Base-by-base conservation (phyloP, 1,140 invertebrate genomes). In the Monomorium pharaonis region DNA sequence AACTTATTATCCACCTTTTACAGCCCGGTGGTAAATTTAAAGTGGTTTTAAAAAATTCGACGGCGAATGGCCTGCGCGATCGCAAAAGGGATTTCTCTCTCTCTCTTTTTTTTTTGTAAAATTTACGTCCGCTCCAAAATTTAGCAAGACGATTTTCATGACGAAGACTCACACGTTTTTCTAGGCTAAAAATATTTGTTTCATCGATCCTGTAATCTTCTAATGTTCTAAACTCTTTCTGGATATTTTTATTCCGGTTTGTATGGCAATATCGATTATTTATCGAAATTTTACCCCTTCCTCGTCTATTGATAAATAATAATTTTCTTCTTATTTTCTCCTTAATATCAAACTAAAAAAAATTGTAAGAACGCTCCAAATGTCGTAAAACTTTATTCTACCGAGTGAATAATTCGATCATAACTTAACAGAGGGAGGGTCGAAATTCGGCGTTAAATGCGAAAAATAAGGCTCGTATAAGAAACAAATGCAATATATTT, bases 1-100 rank as follows among this genome's bases (percentile, higher is more conserved):
- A 92, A 92, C 91, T 92, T 92, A 92, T 92, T 92, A 91, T 92
- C 90, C 88, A 85, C 91, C 89, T 90, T 92, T 92, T 92, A 92
- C 91, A 88, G 90, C 84, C 75, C 78, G 89, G 89, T 90, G 89
- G 86, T 90, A 90, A 90, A 90, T 90, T 90, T 90, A 90, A 90
- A 90, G 89, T 90, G 89, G 89, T 90, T 90, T 90, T 90, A 88
- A 90, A 90, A 90, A 90, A 90, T 88, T 90, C 89, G 77, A 58
- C 78, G 88, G 81, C 70, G 81, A 87, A 90, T 89, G 60, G 88
- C 60, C 88, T 12, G 67, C 42, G 44, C 18, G 74, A 81, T 85
- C 47, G 85, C 81, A 85, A 87, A 85, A 87, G 58, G 72, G 77
- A 74, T 80, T 44, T 67, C 51, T 70, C 33, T 85, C 62, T 47